Base-by-base conservation (phyloP, 2,113 vertebrate genomes). In the Tachysurus vachellii region DNA sequence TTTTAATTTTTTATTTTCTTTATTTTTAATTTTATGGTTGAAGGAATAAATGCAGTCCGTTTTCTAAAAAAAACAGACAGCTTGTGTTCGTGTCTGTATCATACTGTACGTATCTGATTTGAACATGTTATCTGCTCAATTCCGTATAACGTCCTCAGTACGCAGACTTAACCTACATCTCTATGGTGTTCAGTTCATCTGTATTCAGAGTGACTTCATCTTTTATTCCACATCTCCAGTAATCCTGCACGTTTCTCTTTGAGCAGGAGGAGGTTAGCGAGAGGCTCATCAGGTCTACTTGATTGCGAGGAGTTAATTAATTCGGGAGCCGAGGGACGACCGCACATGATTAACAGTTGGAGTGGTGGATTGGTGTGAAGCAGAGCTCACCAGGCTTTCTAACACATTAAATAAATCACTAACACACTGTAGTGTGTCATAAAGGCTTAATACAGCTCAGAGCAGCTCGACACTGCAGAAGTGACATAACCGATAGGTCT, bases 231-330 rank as follows among this genome's bases (percentile, higher is more conserved):
- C 54, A 71, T 73, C 5, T 54, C 36, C 36, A 36, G 36, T 36
- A 42, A 71, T 26, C n/a, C 64, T 57, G 19, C 23, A n/a, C 31
- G 44, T 83, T 36, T 80, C 23, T 62, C 23, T 28, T 23, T 50
- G 84, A 26, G 68, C 80, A 86, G 76, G 61, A 44, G 23, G 17
- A 28, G 42, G 76, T 62, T 19, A 54, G 59, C 42, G 77, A 68
- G 83, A 82, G 83, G 42, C 50, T 80, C 54, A 28, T 62, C 85
- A 80, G 85, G 88, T 89, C 91, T 86, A 90, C 88, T 86, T 92
- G 92, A 91, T 92, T 93, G 92, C 91, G 85, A 92, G 92, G 91
- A 92, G 92, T 93, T 94, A 91, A 95, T 94, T 95, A 92, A 93
- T 94, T 94, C 93, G 90, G 89, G 89, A 89, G 90, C 47, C 6